A percentile compares a stretch with the other conserved stretches of the same genome.
phyloP scores from a whole-genome alignment of 2,113 vertebrate genomes.

The Amphiprion ocellaris region DNA sequence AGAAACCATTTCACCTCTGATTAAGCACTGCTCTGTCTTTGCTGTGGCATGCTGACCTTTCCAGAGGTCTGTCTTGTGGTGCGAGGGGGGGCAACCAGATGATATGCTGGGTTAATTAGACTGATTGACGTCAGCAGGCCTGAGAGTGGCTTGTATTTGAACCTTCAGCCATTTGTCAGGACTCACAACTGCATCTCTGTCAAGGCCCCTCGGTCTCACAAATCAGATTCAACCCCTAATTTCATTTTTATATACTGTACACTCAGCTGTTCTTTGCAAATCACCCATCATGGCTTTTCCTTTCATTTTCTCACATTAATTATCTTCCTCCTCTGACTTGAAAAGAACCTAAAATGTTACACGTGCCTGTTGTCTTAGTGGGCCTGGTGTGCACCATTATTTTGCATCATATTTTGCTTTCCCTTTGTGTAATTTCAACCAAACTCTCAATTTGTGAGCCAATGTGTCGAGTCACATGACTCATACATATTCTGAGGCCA shows the following conservation, averaged over 20 bases:
- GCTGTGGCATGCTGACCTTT: slow-evolving; percentile 86
- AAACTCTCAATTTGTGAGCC: neutral
- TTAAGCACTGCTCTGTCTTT: slow-evolving; percentile 81
- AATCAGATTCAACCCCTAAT: slow-evolving; percentile 35
- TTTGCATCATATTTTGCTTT: neutral
- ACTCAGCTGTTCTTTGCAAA: slow-evolving; percentile 9
- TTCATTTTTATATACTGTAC: slow-evolving; percentile 33
- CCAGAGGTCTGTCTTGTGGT: slow-evolving; percentile 77
- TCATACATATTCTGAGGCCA: neutral
- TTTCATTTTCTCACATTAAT: slow-evolving; percentile 29
- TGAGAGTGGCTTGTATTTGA: slow-evolving; percentile 75
- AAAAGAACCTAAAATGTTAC: slow-evolving; percentile 8
- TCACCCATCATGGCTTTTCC: neutral
- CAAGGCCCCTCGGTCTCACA: slow-evolving; percentile 25
- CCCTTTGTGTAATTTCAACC: too few relatives aligned
- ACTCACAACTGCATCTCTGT: slow-evolving; percentile 60
- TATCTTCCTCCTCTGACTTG: neutral
- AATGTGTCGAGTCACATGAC: neutral
- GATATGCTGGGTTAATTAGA: slow-evolving; percentile 80
- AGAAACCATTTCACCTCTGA: slow-evolving; percentile 85
- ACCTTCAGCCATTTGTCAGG: slow-evolving; percentile 65
- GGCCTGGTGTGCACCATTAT: neutral
- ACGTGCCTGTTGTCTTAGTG: neutral
- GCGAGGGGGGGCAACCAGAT: slow-evolving; percentile 64
- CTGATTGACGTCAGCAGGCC: slow-evolving; percentile 79